Base-by-base conservation (phyloP, 2,113 vertebrate species). In the Carassius auratus region DNA sequence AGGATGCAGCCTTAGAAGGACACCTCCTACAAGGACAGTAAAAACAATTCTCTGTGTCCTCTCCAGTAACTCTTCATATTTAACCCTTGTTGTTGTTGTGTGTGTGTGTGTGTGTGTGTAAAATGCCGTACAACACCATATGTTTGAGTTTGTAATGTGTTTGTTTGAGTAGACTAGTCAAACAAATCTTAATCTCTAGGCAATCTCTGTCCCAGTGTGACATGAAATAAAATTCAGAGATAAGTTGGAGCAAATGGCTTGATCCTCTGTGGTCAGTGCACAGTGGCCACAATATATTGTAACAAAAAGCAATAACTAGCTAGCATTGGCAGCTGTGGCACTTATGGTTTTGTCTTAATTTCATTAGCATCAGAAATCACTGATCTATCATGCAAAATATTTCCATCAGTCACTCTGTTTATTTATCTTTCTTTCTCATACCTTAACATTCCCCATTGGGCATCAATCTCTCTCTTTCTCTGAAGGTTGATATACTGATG, bases 271-370 rank as follows among this genome's bases (percentile, higher is more conserved):
- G 77, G 57, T 45, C 71, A 75, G 71, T 26, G 71, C 23, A 48
- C 48, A 48, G 42, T 48, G 71, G 21, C 12, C 42, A 55, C 68
- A 55, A 57, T 10, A 19, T 8, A 30, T 2, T 30, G 1, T 30
- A 76, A 6, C 48, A 76, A 50, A 57, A 76, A 69, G 30, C 66
- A 68, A 30, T 30, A n/a, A 5, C 19, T 61, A 3, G 2, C 57
- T 61, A 61, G 3, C 19, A 61, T 3, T 61, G 57, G 57, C 73
- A 50, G 45, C 26, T 55, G 33, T 30, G 8, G 42, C 38, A 74
- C 38, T 76, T 69, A 17, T 76, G 10, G 3, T 64, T 81, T 57
- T 36, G 76, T 74, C 71, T 23, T 76, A 73, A 79, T 87, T 84
- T 52, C 69, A 84, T 48, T 84, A 55, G 57, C 36, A 52, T 50